These are phyloP conservation scores for Scatophagus argus DNA, from an alignment of 2,113 vertebrate species.

Conservation along the genomic window DNA sequence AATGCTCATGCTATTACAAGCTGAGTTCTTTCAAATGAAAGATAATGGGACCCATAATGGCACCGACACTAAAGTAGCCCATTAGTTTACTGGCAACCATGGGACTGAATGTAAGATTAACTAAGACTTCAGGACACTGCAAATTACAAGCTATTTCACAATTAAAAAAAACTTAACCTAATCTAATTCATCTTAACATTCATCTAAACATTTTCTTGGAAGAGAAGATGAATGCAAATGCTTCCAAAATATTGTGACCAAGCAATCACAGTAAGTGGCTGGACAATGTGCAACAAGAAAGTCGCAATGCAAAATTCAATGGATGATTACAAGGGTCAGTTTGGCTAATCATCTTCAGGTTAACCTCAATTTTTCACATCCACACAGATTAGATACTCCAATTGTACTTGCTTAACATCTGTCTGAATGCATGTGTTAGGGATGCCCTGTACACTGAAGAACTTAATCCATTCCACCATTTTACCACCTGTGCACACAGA, in stretches of 20 bases:
- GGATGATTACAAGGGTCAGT: not conserved
- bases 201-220: not conserved
- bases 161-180: not conserved
- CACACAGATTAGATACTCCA: not conserved
- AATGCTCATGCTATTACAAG: not conserved
- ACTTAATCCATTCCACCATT: not conserved
- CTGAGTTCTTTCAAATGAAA: conserved; percentile 30
- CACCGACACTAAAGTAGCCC: conserved; percentile 16
- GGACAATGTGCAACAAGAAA: not conserved
- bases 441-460: not conserved
- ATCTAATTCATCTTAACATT: conserved; percentile 10
- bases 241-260: not conserved
- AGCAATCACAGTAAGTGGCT: not conserved
- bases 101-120: not conserved
- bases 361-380: not conserved
- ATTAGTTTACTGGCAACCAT: not conserved
- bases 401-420: not conserved
- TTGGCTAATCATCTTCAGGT: not conserved
- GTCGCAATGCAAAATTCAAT: not conserved
- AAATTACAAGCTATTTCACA: not conserved
- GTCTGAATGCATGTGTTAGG: not conserved
- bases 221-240: not conserved
- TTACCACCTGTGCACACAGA: not conserved
- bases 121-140: not conserved
- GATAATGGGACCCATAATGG: conserved; percentile 34